phyloP scores from a whole-genome alignment of 2,888 invertebrate species.

The Parnassius glacialis region DNA sequence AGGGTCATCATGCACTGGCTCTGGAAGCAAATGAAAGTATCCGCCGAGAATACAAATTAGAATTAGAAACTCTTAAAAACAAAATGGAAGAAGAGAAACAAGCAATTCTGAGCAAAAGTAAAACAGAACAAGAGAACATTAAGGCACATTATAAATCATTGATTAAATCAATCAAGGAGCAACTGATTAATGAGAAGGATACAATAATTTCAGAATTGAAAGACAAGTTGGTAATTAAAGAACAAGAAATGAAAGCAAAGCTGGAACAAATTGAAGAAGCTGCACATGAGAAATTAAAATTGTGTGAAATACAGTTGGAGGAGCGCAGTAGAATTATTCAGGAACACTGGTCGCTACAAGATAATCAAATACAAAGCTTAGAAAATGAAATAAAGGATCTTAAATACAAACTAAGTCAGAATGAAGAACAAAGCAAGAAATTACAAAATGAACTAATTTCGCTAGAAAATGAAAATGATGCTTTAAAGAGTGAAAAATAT shows the following conservation, averaged over 20 bases:
- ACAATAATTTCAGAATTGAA: conserved; percentile 59
- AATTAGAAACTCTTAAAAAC: conserved; percentile 65
- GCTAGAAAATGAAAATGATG: conserved; percentile 55
- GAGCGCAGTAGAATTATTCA: conserved; percentile 63
- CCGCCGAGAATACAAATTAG: conserved; percentile 70
- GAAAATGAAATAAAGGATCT: conserved; percentile 63
- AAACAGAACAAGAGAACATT: conserved; percentile 61
- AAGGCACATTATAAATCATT: conserved; percentile 57
- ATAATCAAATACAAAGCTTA: conserved; percentile 53
- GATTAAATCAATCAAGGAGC: conserved; percentile 57
- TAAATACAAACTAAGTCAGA: conserved; percentile 49
- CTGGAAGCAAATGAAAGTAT: conserved; percentile 77
- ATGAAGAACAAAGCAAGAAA: conserved; percentile 54
- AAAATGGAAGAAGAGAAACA: conserved; percentile 75
- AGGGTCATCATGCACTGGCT: conserved; percentile 73
- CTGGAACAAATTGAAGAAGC: conserved; percentile 72
- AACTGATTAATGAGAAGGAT: conserved; percentile 61
- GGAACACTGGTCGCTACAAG: conserved; percentile 59
- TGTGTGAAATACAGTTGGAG: conserved; percentile 76
- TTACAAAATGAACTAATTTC: conserved; percentile 54
- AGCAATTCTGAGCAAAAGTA: conserved; percentile 55
- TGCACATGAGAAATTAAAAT: conserved; percentile 63
- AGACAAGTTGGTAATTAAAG: conserved; percentile 54
- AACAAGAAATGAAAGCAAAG: conserved; percentile 71
- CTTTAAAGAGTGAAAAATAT: conserved; percentile 49